These are phyloP conservation scores for Setipinna tenuifilis DNA, from an alignment of 2,797 vertebrate genomes.

Conservation along the genomic window DNA sequence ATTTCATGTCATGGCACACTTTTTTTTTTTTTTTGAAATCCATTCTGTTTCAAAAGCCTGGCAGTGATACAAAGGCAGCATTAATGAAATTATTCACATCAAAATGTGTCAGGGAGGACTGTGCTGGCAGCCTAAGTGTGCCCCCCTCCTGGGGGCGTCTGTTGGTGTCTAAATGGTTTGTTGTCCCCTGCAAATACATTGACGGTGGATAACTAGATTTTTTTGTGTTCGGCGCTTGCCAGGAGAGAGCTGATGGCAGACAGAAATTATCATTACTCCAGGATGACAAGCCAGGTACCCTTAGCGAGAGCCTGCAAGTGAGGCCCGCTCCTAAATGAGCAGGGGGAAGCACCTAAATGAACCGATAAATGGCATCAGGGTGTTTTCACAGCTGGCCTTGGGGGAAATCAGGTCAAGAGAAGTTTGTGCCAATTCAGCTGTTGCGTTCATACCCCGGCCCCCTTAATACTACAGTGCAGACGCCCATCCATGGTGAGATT, in stretches of 20 bases:
- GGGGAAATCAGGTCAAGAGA: constrained; percentile 63
- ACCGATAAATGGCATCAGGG: constrained; percentile 29
- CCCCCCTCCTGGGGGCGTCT: constrained; percentile 1
- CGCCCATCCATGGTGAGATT: constrained; percentile 52
- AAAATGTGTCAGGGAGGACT: constrained; percentile 21
- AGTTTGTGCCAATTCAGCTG: constrained; percentile 41
- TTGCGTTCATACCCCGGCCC: constrained; percentile 63
- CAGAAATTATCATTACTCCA: neutral
- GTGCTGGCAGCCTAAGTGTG: constrained; percentile 7
- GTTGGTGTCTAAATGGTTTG: constrained; percentile 19
- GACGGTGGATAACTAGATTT: neutral
- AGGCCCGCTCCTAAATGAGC: neutral
- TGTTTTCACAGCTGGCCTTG: constrained; percentile 65
- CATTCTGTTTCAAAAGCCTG: constrained; percentile 17
- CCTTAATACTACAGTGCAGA: constrained; percentile 63
- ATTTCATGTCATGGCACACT: constrained; percentile 18
- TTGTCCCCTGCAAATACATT: neutral
- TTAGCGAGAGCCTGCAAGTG: neutral
- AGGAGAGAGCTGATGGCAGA: neutral
- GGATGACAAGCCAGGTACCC: constrained; percentile 1
- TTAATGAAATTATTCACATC: constrained; percentile 14
- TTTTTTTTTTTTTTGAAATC: constrained; percentile 14
- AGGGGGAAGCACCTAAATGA: constrained; percentile 22
- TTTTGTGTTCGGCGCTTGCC: neutral
- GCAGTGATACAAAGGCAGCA: constrained; percentile 7